Conservation (phyloP, 2,113 vertebrate genomes). For the Albula glossodonta region DNA sequence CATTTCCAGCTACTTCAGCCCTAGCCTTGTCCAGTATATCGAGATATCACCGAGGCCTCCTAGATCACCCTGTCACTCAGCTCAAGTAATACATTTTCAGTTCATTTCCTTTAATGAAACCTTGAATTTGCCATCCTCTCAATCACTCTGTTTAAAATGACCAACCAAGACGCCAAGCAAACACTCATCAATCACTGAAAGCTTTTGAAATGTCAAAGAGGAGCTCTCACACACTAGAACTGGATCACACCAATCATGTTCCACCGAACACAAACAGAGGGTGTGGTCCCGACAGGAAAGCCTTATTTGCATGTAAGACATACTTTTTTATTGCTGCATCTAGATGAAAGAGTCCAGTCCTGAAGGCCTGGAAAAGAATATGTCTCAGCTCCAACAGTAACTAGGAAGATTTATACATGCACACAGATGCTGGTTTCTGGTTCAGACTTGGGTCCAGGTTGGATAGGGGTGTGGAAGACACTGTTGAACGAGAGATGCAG, state of each 20-base stretch:
- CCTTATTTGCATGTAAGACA: conserved; percentile 34
- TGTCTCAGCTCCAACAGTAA: not conserved
- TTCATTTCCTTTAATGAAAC: not conserved
- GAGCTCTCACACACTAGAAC: not conserved
- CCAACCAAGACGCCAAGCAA: conserved; percentile 19
- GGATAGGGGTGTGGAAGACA: not conserved
- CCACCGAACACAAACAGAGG: conserved; percentile 35
- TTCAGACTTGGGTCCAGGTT: not conserved
- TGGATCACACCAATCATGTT: conserved; percentile 18
- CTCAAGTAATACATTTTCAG: not conserved
- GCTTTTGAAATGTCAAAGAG: conserved; percentile 19
- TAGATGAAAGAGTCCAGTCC: not conserved
- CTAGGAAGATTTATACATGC: not conserved
- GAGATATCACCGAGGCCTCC: not conserved
- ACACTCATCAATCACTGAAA: conserved; percentile 41
- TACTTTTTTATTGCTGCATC: not conserved
- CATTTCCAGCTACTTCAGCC: not conserved
- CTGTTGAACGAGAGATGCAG: not conserved
- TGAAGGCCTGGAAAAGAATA: not conserved
- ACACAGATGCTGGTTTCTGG: not conserved
- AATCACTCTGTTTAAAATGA: not conserved
- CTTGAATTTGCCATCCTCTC: not conserved
- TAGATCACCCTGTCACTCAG: not conserved
- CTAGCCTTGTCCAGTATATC: not conserved
- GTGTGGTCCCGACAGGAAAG: conserved; percentile 29